Evolutionary conservation across 2,888 invertebrate species (phyloP).

Genomic region (Caenorhabditis sp.): DNA sequence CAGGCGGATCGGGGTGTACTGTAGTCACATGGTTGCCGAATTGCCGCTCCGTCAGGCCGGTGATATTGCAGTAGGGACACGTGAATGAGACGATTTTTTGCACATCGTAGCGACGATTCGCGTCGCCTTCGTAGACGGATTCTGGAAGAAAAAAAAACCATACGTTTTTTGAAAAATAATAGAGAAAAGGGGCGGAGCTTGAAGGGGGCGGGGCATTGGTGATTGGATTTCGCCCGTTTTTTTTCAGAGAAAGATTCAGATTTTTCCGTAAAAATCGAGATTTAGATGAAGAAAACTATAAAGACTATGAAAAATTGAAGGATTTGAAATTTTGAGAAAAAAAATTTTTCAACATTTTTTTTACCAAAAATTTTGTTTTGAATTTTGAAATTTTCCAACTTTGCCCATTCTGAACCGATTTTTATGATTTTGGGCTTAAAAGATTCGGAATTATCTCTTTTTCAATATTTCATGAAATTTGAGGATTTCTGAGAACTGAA

Average conservation of each 20-base stretch:
- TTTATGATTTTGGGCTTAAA: not conserved
- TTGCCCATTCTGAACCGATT: not conserved
- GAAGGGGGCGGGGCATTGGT: too few relatives aligned
- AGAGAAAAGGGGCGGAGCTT: too few relatives aligned
- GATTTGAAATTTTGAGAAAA: too few relatives aligned
- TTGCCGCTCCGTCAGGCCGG: conserved; percentile 95
- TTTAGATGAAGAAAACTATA: too few relatives aligned
- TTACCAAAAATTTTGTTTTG: too few relatives aligned
- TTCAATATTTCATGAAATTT: not conserved
- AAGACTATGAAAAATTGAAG: too few relatives aligned
- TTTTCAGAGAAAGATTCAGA: too few relatives aligned
- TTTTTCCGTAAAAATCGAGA: too few relatives aligned
- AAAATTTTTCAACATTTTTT: too few relatives aligned
- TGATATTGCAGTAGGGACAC: conserved; percentile 94
- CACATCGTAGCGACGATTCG: conserved; percentile 92
- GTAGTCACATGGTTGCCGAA: conserved; percentile 88
- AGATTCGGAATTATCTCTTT: not conserved
- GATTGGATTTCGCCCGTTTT: too few relatives aligned
- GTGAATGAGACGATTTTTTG: conserved; percentile 88
- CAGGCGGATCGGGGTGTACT: conserved; percentile 93
- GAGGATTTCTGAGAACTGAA: too few relatives aligned
- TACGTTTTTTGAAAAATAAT: too few relatives aligned
- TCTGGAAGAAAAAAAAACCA: conserved; percentile 86
- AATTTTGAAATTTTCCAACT: not conserved
- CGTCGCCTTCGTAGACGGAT: conserved; percentile 96